Evolutionary conservation across 2,888 invertebrate species (phyloP).

Genomic region (Sesia apiformis): DNA sequence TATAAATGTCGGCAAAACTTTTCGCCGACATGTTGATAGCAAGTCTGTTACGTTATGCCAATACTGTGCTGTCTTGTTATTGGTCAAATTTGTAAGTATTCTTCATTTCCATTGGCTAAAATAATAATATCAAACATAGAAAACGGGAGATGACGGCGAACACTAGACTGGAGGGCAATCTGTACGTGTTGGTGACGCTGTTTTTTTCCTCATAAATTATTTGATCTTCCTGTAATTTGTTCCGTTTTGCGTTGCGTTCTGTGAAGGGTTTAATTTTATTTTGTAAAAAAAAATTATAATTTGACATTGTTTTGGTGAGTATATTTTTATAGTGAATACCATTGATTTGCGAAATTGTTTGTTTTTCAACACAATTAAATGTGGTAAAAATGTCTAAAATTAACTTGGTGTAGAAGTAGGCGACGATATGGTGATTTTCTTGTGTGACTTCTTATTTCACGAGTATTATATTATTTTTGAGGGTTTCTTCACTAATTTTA

Average conservation of each 20-base stretch:
- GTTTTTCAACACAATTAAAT: no score
- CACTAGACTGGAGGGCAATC: conserved; percentile 39
- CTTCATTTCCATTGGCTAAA: conserved; percentile 4
- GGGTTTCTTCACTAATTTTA: neutral
- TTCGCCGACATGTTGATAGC: conserved; percentile 25
- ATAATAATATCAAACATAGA: conserved; percentile 13
- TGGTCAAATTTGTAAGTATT: conserved; percentile 7
- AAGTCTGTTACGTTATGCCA: conserved; percentile 40
- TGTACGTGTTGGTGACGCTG: conserved; percentile 47
- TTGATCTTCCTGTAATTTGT: conserved; percentile 54
- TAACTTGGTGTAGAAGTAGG: neutral
- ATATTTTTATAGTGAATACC: conserved; percentile 21
- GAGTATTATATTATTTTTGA: neutral
- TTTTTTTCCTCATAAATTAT: conserved; percentile 57
- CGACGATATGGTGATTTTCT: no score
- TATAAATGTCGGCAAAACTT: conserved; percentile 22
- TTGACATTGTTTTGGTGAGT: conserved; percentile 62
- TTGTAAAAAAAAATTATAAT: conserved; percentile 41
- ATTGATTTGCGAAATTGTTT: conserved; percentile 6
- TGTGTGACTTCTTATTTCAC: neutral
- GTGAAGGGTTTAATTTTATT: conserved; percentile 37
- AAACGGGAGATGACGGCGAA: conserved; percentile 48
- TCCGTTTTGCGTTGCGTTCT: conserved; percentile 54
- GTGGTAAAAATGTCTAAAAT: neutral
- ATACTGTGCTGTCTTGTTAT: conserved; percentile 11